Evolutionary conservation across 2,113 vertebrate genomes (phyloP).

Genomic region (Excalfactoria chinensis): DNA sequence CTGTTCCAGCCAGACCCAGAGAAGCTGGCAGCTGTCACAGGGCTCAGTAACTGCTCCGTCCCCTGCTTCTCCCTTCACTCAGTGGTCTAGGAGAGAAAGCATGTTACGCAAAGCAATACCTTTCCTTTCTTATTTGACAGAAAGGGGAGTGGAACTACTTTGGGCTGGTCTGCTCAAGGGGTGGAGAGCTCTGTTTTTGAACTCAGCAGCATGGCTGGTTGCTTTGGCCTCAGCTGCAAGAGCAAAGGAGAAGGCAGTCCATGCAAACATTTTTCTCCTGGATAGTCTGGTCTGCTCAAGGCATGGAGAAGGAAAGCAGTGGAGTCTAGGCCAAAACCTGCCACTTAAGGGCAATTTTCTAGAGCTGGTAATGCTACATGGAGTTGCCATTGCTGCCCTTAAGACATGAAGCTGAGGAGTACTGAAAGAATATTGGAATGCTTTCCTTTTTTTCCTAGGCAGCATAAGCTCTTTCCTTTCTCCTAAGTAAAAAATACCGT

Average conservation of each 20-base stretch:
- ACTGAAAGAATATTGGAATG: background rate
- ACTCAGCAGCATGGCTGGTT: background rate
- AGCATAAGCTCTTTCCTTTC: background rate
- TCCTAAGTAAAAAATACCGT: background rate
- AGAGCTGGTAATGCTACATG: background rate
- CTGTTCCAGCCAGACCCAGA: background rate
- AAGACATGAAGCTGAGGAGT: slow-evolving; percentile 10
- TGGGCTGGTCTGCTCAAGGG: background rate
- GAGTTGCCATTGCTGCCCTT: background rate
- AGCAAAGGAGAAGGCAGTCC: background rate
- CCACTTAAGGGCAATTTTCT: background rate
- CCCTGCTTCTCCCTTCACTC: background rate
- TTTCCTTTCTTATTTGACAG: background rate
- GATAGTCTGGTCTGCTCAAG: background rate
- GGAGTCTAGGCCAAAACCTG: background rate
- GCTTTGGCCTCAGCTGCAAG: background rate
- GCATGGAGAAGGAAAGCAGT: background rate
- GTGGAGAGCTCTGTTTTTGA: background rate
- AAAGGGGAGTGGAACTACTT: background rate
- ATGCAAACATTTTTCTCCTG: background rate
- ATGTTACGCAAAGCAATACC: background rate
- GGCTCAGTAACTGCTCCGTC: background rate
- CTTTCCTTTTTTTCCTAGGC: background rate
- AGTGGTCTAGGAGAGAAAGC: background rate
- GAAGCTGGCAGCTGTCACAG: background rate